phyloP scores from a whole-genome alignment of 64 coral and sea anemone genomes.

The Montipora efflorescens region DNA sequence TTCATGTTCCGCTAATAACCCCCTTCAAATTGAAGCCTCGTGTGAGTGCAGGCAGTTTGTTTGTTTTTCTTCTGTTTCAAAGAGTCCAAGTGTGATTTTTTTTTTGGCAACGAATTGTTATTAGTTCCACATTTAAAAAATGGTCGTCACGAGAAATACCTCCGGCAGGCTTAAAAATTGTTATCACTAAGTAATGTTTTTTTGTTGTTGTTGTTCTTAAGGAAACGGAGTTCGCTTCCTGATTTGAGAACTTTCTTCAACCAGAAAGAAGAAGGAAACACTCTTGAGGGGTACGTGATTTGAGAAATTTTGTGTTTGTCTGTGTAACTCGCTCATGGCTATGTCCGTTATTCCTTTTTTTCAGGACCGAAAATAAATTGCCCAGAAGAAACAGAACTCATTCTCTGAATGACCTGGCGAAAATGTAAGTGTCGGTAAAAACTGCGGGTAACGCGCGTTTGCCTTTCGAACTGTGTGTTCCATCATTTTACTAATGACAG shows the following conservation, averaged over 20 bases:
- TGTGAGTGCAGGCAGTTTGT: too few relatives aligned
- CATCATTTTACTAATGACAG: too few relatives aligned
- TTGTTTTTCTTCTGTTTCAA: too few relatives aligned
- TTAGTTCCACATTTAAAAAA: too few relatives aligned
- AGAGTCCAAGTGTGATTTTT: too few relatives aligned
- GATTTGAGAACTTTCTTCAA: slow-evolving; percentile 67
- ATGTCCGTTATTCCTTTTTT: background rate
- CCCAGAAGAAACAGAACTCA: slow-evolving; percentile 31
- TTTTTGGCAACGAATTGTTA: too few relatives aligned
- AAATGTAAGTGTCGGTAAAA: slow-evolving; percentile 44
- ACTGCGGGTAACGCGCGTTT: background rate
- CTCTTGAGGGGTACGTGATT: background rate
- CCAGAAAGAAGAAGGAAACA: slow-evolving; percentile 56
- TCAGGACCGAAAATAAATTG: slow-evolving; percentile 26
- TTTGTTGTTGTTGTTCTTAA: slow-evolving; percentile 21
- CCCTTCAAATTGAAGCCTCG: too few relatives aligned
- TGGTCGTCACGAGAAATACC: too few relatives aligned
- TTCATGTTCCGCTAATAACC: too few relatives aligned
- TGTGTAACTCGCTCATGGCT: background rate
- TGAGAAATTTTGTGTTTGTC: background rate
- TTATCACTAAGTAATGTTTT: background rate
- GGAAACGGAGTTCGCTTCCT: slow-evolving; percentile 80
- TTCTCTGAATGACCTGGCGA: slow-evolving; percentile 86
- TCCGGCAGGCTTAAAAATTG: too few relatives aligned
- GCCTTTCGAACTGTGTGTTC: too few relatives aligned